phyloP scores from a whole-genome alignment of 2,797 vertebrate genomes.

The Fistularia commersonii region DNA sequence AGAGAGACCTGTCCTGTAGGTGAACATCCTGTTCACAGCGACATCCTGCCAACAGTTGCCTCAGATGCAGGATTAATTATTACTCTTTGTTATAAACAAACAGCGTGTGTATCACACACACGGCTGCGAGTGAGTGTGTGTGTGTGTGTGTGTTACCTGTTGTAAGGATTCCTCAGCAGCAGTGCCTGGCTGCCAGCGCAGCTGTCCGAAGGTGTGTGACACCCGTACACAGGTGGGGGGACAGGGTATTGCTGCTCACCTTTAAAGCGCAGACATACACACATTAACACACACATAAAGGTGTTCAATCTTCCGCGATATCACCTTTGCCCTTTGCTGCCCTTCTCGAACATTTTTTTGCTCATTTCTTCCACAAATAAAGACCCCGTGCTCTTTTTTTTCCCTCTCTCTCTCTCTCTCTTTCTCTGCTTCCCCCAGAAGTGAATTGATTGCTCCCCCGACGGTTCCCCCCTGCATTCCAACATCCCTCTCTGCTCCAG shows the following conservation, averaged over 20 bases:
- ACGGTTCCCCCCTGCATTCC: slow-evolving; percentile 49
- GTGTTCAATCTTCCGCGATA: too few species aligned
- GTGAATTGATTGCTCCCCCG: slow-evolving; percentile 49
- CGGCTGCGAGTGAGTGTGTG: slow-evolving; percentile 12
- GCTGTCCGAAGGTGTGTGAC: slow-evolving; percentile 92
- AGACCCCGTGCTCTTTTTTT: slow-evolving; percentile 7
- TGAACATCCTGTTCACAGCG: slow-evolving; percentile 61
- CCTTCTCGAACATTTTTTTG: slow-evolving; percentile 1
- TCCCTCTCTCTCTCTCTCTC: slow-evolving; percentile 5
- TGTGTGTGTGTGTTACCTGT: slow-evolving; percentile 81
- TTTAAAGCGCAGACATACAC: slow-evolving; percentile 44
- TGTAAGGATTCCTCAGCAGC: slow-evolving; percentile 93
- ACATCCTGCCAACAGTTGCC: slow-evolving; percentile 54
- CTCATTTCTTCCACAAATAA: slow-evolving; percentile 15
- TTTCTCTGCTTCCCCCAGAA: slow-evolving; percentile 17
- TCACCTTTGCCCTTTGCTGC: not conserved
- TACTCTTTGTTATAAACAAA: slow-evolving; percentile 20
- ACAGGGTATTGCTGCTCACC: slow-evolving; percentile 93
- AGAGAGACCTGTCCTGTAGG: slow-evolving; percentile 50
- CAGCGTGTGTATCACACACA: not conserved
- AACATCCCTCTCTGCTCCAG: slow-evolving; percentile 29
- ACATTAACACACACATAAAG: slow-evolving; percentile 8
- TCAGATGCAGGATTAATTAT: slow-evolving; percentile 8
- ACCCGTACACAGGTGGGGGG: slow-evolving; percentile 92
- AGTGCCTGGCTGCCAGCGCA: slow-evolving; percentile 92